Percentiles rank a stretch among this genome's conserved stretches.
These are phyloP conservation scores for Bombus superbus DNA, from an alignment of 1,140 invertebrate species.

Conservation along the genomic window DNA sequence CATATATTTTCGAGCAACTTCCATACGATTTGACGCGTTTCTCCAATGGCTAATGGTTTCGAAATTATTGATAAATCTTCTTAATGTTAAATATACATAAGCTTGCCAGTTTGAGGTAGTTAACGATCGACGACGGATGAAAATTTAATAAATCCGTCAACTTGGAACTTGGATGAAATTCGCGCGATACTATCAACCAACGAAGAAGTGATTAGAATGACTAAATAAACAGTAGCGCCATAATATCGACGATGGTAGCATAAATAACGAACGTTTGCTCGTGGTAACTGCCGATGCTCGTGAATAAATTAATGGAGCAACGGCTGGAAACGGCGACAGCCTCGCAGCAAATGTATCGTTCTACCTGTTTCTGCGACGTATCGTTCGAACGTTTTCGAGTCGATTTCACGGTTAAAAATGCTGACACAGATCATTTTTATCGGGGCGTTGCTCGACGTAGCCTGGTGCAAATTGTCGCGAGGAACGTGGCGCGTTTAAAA, in stretches of 20 bases:
- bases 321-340: not conserved
- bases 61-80: not conserved
- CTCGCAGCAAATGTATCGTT: not conserved
- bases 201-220: not conserved
- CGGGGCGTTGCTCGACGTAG: not conserved
- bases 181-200: not conserved
- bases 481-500: constrained; percentile 29
- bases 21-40: too few relatives aligned
- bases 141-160: not conserved
- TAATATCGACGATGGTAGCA: not conserved
- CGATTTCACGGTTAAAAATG: not conserved
- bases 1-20: too few relatives aligned
- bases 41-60: too few relatives aligned
- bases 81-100: not conserved
- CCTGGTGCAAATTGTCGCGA: constrained; percentile 1
- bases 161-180: not conserved
- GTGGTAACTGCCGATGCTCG: not conserved
- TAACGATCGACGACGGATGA: not conserved
- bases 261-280: not conserved
- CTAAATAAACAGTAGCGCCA: not conserved
- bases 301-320: not conserved
- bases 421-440: constrained; percentile 21
- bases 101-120: not conserved
- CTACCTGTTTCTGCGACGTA: not conserved
- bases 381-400: not conserved